Percentiles rank a stretch among this genome's conserved stretches.
Conservation (phyloP, 2,113 vertebrate species). For the Melanostigma gelatinosum region DNA sequence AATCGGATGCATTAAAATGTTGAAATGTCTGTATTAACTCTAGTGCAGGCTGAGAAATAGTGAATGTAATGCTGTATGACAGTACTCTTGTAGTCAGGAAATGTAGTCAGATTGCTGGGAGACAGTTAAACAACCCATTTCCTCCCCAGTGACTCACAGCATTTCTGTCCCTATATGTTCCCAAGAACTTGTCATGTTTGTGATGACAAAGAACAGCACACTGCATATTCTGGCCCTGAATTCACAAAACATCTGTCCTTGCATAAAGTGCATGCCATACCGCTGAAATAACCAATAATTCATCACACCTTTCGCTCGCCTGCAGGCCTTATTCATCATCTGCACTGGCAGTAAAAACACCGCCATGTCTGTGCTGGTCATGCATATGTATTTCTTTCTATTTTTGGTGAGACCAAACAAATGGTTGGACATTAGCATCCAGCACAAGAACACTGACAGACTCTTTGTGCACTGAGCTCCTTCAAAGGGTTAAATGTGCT, state of each 20-base stretch:
- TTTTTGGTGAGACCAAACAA: constrained; percentile 41
- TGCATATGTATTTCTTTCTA: constrained; percentile 43
- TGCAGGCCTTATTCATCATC: neutral
- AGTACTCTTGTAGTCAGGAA: constrained; percentile 65
- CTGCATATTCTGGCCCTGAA: constrained; percentile 15
- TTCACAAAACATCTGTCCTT: constrained; percentile 15
- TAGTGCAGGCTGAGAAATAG: neutral
- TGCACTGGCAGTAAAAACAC: neutral
- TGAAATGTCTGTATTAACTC: neutral
- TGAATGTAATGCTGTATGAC: constrained; percentile 22
- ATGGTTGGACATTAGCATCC: constrained; percentile 5
- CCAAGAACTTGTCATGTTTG: constrained; percentile 60
- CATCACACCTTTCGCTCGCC: constrained; percentile 12
- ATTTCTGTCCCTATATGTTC: constrained; percentile 58
- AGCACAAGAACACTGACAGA: neutral
- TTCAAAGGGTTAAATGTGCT: constrained; percentile 33
- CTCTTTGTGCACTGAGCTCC: neutral
- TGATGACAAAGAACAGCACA: constrained; percentile 64
- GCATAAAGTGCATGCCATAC: constrained; percentile 4
- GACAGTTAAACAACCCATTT: constrained; percentile 70
- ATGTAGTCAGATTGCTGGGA: constrained; percentile 47
- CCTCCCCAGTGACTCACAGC: constrained; percentile 65
- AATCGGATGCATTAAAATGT: neutral
- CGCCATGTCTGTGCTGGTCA: constrained; percentile 32
- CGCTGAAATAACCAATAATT: constrained; percentile 35